Base-by-base conservation (phyloP, 2,888 invertebrate species). In the Melolontha melolontha region DNA sequence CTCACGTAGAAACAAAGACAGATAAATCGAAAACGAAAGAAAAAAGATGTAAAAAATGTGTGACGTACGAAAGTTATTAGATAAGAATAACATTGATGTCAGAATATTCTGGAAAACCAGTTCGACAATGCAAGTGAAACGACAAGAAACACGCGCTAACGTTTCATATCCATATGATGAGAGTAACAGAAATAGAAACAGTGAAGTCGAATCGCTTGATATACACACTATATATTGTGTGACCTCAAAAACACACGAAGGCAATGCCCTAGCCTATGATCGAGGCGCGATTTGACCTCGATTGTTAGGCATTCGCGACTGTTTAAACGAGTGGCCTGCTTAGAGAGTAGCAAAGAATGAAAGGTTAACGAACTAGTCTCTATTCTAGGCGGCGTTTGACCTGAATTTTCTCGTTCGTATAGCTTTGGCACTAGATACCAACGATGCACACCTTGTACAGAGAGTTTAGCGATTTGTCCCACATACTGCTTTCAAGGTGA, bases 201-300 rank as follows among this genome's bases (percentile, higher is more conserved):
- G 70, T 68, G 70, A 69, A 69, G 71, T 62, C 51, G 71, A 70
- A 34, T 39, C 47, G 49, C 39, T 27, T 22, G 6, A 42, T 34
- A 42, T 27, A 49, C 44, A 70, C 72, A 65, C 70, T 66, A 67
- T 67, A 69, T 41, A 66, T 71, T 76, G 75, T 34, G 34, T 82
- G 83, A 83, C 83, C 84, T 84, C 83, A 84, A 83, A 83, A 83
- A 78, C 77, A 73, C 75, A 72, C 75, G 74, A 75, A 82, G 82
- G 78, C 83, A 83, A 81, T 80, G 82, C 76, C 81, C 83, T 83
- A 79, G 74, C 78, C 82, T 83, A 67, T 14, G 47, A 44, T 12
- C 44, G 52, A 67, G 72, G 72, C 54, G 51, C 68, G 39, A 14
- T 64, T 70, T 66, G 72, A 72, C 74, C 74, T 74, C 74, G 74